Conservation (phyloP, 2,113 vertebrate genomes). For the Phylloscopus whistleri region DNA sequence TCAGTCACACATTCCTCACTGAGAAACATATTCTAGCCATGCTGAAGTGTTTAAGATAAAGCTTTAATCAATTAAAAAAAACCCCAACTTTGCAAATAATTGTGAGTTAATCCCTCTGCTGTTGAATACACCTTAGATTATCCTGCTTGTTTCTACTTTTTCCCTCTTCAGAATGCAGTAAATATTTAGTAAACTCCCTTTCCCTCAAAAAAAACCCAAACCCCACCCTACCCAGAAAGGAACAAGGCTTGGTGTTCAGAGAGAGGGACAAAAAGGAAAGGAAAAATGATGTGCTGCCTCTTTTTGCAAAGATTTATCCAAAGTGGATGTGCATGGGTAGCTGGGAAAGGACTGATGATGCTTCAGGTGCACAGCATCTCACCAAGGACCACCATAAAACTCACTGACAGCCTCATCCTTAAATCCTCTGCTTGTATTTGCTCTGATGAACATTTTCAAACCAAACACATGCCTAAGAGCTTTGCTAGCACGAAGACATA, state of each 20-base stretch:
- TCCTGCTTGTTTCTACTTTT: not conserved
- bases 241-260: not conserved
- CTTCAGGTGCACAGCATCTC: not conserved
- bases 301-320: not conserved
- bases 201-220: not conserved
- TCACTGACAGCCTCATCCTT: not conserved
- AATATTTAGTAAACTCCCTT: not conserved
- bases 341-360: not conserved
- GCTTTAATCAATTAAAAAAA: not conserved
- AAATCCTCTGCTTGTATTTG: not conserved
- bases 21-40: not conserved
- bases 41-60: not conserved
- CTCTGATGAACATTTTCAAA: not conserved
- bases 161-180: not conserved
- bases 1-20: constrained; percentile 14
- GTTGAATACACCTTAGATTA: not conserved
- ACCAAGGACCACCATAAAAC: not conserved
- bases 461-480: not conserved
- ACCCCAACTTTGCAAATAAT: not conserved
- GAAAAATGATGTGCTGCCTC: not conserved
- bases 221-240: not conserved
- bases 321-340: accelerated
- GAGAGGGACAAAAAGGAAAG: not conserved
- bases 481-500: not conserved
- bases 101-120: accelerated